Evolutionary conservation across 2,113 vertebrate genomes (phyloP).

Genomic region (Anseranas semipalmata): DNA sequence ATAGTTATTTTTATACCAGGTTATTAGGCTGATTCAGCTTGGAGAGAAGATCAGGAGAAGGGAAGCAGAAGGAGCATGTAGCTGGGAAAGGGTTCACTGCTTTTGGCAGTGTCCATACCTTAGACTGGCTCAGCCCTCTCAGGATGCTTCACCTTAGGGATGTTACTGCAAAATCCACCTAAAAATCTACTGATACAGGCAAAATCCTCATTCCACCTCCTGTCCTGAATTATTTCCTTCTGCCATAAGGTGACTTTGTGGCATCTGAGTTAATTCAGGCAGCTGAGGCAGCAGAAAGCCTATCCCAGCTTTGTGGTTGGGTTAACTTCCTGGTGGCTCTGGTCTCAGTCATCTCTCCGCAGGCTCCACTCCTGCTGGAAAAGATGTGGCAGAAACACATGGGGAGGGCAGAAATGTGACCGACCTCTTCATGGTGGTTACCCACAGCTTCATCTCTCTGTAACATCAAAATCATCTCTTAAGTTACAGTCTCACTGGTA

Average conservation of each 20-base stretch:
- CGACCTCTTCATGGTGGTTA: background rate
- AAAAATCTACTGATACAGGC: background rate
- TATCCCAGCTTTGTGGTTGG: background rate
- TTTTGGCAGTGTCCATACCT: background rate
- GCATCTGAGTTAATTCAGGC: background rate
- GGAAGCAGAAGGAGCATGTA: background rate
- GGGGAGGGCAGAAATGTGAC: background rate
- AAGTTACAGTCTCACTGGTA: background rate
- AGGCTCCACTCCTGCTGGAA: background rate
- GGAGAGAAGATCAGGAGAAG: background rate
- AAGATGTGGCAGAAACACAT: accelerated
- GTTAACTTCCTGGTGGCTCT: background rate
- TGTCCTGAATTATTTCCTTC: background rate
- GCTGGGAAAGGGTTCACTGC: accelerated
- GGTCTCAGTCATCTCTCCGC: background rate
- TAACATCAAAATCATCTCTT: background rate
- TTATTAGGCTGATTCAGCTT: background rate
- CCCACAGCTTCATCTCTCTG: background rate
- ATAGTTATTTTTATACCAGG: background rate
- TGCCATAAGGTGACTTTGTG: background rate
- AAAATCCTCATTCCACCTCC: background rate
- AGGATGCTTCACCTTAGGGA: background rate
- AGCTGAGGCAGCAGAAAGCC: background rate
- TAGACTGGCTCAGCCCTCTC: background rate
- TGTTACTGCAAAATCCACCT: background rate